Evolutionary conservation across 2,113 vertebrate genomes (phyloP), one percentile per base, ranked within the genome.

Genomic region (Crotophaga sulcirostris): DNA sequence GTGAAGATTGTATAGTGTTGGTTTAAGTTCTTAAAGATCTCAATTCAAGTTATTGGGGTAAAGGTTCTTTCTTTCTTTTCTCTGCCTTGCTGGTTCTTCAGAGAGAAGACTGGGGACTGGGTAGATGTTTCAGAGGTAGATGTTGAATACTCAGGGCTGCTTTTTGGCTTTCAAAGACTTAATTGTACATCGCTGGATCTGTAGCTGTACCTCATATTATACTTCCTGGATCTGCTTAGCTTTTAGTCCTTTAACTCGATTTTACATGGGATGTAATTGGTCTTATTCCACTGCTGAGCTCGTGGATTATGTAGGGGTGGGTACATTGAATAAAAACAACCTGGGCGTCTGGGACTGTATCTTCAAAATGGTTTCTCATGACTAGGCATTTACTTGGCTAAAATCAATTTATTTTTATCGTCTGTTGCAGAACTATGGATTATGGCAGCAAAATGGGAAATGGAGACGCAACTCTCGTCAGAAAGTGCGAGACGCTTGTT

Each of bases 401-500:
- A 47, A 88, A 74, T 38, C 11, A 38, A 21, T 47, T 76, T 28
- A 33, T 70, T 60, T 82, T 9, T 67, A 6, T 54, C 18, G 17
- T 54, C 36, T 54, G 8, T 87, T 96, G 28, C 52, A 99, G 99
- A 98, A 29, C 93, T 99, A 93, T 99, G 99, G 99, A 99, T 99
- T 90, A 99, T 99, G 99, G 99, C 99, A 13, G 99, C 99, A 77
- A 99, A 99, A 89, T 99, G 98, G 98, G 99, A 99, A 97, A 98
- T 99, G 98, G 99, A 99, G 97, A 99, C 99, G 72, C 96, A 95
- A 3, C 93, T 98, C 21, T 99, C 99, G 1, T 98, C 99, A n/a
- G 99, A 99, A 94, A 99, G 98, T 17, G 98, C 99, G n/a, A 98
- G 99, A 80, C 99, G 99, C 25, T 95, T 99, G 55, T 99, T 99